A percentile compares a stretch with the other conserved stretches of the same genome.
phyloP scores from a whole-genome alignment of 2,113 vertebrate genomes.

The Tupaia tana region DNA sequence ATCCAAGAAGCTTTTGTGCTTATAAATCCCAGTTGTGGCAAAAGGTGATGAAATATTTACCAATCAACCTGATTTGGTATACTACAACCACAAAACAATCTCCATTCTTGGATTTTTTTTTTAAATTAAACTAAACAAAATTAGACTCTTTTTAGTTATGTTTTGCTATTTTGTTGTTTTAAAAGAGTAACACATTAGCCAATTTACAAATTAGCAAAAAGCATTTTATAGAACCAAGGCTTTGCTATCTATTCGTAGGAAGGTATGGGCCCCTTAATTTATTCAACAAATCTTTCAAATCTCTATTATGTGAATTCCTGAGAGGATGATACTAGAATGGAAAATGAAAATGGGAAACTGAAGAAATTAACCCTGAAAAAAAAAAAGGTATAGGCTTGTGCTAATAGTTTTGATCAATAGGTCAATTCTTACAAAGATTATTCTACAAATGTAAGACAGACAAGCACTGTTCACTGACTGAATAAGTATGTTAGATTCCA shows the following conservation, averaged over 20 bases:
- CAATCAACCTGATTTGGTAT: not conserved
- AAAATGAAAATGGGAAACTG: conserved; percentile 40
- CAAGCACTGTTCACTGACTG: not conserved
- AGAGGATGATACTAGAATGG: conserved; percentile 27
- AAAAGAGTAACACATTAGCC: conserved; percentile 24
- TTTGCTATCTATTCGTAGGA: conserved; percentile 26
- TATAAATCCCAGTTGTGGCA: conserved; percentile 57
- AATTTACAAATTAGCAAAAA: conserved; percentile 13
- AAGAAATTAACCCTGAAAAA: conserved; percentile 42
- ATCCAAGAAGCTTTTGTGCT: not conserved
- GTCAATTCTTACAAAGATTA: conserved; percentile 5
- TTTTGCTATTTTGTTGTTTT: not conserved
- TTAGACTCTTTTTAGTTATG: not conserved
- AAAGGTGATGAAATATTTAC: not conserved
- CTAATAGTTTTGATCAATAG: conserved; percentile 55
- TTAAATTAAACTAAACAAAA: conserved; percentile 31
- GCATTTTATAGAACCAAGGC: not conserved
- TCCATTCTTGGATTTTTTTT: not conserved
- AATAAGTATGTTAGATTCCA: not conserved
- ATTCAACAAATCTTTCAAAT: conserved; percentile 50
- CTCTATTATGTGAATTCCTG: not conserved
- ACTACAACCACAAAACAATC: not conserved
- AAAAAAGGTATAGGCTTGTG: conserved; percentile 4
- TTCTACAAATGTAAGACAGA: not conserved
- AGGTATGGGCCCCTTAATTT: not conserved